Conservation (phyloP, 2,797 vertebrate species). For the Harpagifer antarcticus region DNA sequence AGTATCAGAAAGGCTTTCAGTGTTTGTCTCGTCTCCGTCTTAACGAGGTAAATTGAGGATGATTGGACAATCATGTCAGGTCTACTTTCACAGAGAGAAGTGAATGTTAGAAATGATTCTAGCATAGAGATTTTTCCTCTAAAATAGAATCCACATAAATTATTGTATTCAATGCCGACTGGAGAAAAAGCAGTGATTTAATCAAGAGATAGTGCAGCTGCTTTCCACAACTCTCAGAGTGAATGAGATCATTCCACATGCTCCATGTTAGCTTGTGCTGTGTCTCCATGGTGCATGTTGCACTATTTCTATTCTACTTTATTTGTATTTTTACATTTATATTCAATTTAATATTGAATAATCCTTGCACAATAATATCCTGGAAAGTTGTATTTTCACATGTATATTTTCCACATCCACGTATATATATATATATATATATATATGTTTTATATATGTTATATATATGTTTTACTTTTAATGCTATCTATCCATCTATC, state of each 20-base stretch:
- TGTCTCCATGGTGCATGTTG: no score
- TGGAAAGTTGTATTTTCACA: no score
- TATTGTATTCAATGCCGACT: constrained; percentile 9
- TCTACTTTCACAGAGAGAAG: background rate
- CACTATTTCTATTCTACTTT: no score
- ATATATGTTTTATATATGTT: no score
- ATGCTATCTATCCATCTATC: no score
- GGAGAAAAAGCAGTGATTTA: constrained; percentile 41
- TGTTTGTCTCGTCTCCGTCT: constrained; percentile 4
- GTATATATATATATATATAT: no score
- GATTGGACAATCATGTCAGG: background rate
- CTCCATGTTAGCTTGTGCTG: background rate
- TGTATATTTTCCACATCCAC: no score
- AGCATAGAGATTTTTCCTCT: background rate
- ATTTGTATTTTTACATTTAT: no score
- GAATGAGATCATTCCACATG: constrained; percentile 10
- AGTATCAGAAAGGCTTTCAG: background rate
- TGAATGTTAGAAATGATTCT: constrained; percentile 19
- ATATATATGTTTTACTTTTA: no score
- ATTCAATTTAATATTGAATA: no score
- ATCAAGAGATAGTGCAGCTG: constrained; percentile 43
- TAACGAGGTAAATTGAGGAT: background rate
- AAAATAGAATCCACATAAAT: constrained; percentile 9
- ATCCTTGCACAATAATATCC: no score
- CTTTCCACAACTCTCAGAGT: constrained; percentile 13